These are phyloP conservation scores for Gymnothorax reevesii DNA, from an alignment of 2,797 vertebrate species.

Conservation along the genomic window DNA sequence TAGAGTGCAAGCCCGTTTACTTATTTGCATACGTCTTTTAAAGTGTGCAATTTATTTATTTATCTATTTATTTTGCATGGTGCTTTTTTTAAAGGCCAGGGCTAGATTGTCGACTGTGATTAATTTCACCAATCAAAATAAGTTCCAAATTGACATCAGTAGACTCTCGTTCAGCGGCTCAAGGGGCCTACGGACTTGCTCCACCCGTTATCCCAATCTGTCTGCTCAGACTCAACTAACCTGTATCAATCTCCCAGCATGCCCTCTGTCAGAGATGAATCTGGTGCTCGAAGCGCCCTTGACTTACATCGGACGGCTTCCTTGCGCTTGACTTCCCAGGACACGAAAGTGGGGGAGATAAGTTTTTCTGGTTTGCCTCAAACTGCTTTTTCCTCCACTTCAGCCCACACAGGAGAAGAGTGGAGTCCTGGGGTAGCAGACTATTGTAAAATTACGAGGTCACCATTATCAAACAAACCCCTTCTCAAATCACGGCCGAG, in stretches of 20 bases:
- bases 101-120: not conserved
- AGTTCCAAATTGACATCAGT: not conserved
- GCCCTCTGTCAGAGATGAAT: not conserved
- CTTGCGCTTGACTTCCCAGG: not conserved
- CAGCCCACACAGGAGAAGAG: too few species aligned
- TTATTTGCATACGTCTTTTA: not conserved
- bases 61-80: not conserved
- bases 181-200: not conserved
- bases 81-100: not conserved
- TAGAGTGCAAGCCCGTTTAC: not conserved
- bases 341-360: not conserved
- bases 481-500: not conserved
- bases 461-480: too few species aligned
- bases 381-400: too few species aligned
- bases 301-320: not conserved
- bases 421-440: too few species aligned
- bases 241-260: slow-evolving; percentile 17
- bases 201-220: not conserved
- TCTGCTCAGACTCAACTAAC: not conserved
- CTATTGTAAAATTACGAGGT: too few species aligned
- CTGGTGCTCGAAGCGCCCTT: not conserved
- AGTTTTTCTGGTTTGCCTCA: not conserved
- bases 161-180: not conserved
- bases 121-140: not conserved
- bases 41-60: not conserved